Conservation (phyloP, 2,113 vertebrate genomes). For the Tragelaphus buxtoni region DNA sequence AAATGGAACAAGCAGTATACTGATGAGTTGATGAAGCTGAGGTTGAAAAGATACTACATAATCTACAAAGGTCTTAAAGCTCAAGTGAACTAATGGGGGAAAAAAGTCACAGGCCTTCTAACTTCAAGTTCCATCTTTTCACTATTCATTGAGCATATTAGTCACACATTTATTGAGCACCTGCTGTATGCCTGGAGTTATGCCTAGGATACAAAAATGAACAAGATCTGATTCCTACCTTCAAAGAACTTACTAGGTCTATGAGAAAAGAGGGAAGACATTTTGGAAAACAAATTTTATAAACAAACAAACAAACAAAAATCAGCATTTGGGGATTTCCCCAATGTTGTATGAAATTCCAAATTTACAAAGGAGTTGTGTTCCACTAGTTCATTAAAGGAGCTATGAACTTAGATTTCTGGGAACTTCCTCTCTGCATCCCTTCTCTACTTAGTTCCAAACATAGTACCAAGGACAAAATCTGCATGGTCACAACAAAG, state of each 20-base stretch:
- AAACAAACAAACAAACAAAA: neutral
- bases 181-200: neutral
- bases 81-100: neutral
- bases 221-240: neutral
- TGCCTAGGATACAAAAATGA: neutral
- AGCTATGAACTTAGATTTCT: neutral
- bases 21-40: neutral
- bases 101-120: neutral
- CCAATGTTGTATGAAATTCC: neutral
- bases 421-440: neutral
- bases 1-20: neutral
- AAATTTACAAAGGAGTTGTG: constrained; percentile 1
- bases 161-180: neutral
- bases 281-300: constrained; percentile 19
- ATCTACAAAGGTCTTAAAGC: neutral
- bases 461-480: neutral
- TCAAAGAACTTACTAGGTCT: neutral
- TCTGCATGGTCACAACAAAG: neutral
- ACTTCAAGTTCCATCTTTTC: neutral
- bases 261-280: neutral
- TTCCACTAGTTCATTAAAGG: neutral
- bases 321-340: neutral
- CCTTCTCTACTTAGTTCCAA: neutral
- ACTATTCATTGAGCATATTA: neutral
- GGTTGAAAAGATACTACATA: neutral